phyloP scores from a whole-genome alignment of 1,140 invertebrate species.

The Tachypleus tridentatus region DNA sequence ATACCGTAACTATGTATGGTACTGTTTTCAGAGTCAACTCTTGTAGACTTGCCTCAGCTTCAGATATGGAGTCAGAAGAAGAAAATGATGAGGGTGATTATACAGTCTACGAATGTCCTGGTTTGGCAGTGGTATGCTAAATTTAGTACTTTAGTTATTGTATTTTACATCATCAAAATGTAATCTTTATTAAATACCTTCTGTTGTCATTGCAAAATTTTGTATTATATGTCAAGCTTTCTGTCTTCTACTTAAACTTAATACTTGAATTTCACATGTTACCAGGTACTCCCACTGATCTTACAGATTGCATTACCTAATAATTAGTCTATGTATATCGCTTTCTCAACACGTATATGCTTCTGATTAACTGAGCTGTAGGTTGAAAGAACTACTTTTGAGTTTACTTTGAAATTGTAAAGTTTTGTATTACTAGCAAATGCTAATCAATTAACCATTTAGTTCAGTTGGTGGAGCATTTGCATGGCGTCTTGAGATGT shows the following conservation, averaged over 20 bases:
- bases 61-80: conserved; percentile 87
- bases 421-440: no score
- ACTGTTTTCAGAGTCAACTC: conserved; percentile 26
- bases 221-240: conserved; percentile 2
- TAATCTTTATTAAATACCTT: background rate
- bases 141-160: background rate
- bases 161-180: background rate
- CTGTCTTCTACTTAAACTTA: background rate
- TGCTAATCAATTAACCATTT: no score
- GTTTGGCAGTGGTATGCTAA: conserved; percentile 71
- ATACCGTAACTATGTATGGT: no score
- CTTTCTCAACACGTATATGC: no score
- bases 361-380: no score
- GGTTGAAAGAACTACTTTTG: no score
- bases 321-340: no score
- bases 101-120: conserved; percentile 96
- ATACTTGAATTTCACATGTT: background rate
- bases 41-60: conserved; percentile 60
- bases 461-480: no score
- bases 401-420: no score
- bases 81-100: conserved; percentile 94
- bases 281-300: background rate
- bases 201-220: background rate
- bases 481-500: no score
- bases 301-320: background rate